Percentiles rank a stretch among this genome's conserved stretches.
These are phyloP conservation scores for Hypercompe scribonia DNA, from an alignment of 2,888 invertebrate species.

Conservation along the genomic window DNA sequence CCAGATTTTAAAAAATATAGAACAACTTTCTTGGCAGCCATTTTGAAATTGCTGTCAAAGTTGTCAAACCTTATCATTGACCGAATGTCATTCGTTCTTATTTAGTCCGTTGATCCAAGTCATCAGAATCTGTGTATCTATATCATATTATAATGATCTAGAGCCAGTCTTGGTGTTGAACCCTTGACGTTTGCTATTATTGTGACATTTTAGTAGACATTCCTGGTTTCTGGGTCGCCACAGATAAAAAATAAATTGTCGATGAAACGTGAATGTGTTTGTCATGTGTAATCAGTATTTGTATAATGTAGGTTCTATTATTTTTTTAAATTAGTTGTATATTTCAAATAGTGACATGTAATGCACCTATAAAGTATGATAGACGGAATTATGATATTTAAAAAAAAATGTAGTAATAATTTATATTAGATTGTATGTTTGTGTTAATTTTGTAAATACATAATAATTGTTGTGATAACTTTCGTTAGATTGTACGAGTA, in stretches of 20 bases:
- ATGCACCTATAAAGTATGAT: slow-evolving; percentile 42
- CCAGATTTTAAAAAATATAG: not conserved
- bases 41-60: not conserved
- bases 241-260: slow-evolving; percentile 1
- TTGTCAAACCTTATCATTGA: not conserved
- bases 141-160: not conserved
- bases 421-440: slow-evolving; percentile 46
- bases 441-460: slow-evolving; percentile 53
- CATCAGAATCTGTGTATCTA: not conserved
- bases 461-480: slow-evolving; percentile 65
- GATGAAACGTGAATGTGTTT: slow-evolving; percentile 2
- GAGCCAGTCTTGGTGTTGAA: not conserved
- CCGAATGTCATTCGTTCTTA: not conserved
- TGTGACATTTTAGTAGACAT: not conserved
- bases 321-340: slow-evolving; percentile 34
- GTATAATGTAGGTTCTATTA: slow-evolving; percentile 13
- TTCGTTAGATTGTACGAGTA: slow-evolving; percentile 30
- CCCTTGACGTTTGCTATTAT: not conserved
- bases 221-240: not conserved
- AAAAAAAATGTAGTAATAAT: slow-evolving; percentile 49
- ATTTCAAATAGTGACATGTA: slow-evolving; percentile 32
- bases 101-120: not conserved
- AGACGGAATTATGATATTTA: slow-evolving; percentile 44
- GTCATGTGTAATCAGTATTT: slow-evolving; percentile 14
- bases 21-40: not conserved